Percentiles rank a stretch among this genome's conserved stretches.
Conservation (phyloP, 35 echinoderm and acorn worm species). For the Apostichopus japonicus region DNA sequence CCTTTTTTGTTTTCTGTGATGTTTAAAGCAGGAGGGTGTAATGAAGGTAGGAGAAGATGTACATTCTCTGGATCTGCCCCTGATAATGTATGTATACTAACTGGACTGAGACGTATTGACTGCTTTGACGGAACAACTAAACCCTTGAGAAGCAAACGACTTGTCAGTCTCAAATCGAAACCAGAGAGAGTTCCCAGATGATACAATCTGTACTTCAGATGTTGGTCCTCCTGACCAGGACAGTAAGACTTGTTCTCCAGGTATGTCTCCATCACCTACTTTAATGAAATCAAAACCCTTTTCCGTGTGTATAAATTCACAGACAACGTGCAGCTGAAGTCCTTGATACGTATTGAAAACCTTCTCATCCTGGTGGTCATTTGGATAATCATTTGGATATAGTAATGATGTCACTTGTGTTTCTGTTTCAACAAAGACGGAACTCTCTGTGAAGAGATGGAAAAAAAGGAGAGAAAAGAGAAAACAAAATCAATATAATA, state of each 20-base stretch:
- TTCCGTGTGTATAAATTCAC: not conserved
- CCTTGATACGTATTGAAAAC: not conserved
- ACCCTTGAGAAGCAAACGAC: not conserved
- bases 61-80: no score
- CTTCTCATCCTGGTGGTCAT: not conserved
- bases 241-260: not conserved
- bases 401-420: not conserved
- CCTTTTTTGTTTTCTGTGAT: no score
- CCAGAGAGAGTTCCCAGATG: not conserved
- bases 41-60: no score
- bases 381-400: not conserved
- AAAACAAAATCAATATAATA: no score
- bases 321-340: not conserved
- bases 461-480: no score
- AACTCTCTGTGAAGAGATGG: not conserved
- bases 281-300: not conserved
- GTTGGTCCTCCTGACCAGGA: conserved; percentile 24
- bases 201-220: not conserved
- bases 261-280: not conserved
- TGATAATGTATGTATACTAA: not conserved
- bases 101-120: not conserved
- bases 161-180: not conserved
- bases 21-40: no score
- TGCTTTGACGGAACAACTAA: not conserved
- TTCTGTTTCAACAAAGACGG: not conserved